A percentile compares a stretch with the other conserved stretches of the same genome.
Conservation (phyloP, 2,797 vertebrate species). For the Phalloptychus januarius region DNA sequence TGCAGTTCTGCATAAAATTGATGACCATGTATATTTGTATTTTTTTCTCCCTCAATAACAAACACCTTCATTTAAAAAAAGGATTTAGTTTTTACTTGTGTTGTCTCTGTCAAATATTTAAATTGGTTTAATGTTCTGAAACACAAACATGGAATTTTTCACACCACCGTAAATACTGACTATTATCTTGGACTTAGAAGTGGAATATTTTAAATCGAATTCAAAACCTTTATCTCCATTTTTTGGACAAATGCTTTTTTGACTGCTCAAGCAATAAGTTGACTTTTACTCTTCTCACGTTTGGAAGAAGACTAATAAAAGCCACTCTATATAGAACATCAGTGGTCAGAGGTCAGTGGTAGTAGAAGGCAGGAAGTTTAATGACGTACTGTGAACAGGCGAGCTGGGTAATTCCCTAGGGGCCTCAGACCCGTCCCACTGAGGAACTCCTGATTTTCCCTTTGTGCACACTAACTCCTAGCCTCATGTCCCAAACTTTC, state of each 20-base stretch:
- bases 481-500: background rate
- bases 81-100: background rate
- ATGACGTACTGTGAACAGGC: background rate
- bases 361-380: conserved; percentile 29
- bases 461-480: conserved; percentile 21
- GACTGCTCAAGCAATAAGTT: background rate
- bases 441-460: background rate
- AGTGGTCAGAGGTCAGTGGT: conserved; percentile 25
- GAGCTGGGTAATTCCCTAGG: background rate
- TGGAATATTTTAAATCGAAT: background rate
- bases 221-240: background rate
- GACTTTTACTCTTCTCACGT: background rate
- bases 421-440: background rate
- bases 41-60: background rate
- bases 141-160: background rate
- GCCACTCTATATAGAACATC: background rate
- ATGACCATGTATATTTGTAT: background rate
- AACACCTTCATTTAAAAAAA: background rate
- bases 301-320: background rate
- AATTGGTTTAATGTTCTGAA: background rate
- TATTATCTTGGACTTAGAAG: background rate
- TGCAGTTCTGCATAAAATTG: background rate
- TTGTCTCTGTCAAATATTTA: background rate
- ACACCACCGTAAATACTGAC: background rate
- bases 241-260: background rate